These are phyloP conservation scores for Burhinus oedicnemus DNA, from an alignment of 2,113 vertebrate genomes.

Conservation along the genomic window DNA sequence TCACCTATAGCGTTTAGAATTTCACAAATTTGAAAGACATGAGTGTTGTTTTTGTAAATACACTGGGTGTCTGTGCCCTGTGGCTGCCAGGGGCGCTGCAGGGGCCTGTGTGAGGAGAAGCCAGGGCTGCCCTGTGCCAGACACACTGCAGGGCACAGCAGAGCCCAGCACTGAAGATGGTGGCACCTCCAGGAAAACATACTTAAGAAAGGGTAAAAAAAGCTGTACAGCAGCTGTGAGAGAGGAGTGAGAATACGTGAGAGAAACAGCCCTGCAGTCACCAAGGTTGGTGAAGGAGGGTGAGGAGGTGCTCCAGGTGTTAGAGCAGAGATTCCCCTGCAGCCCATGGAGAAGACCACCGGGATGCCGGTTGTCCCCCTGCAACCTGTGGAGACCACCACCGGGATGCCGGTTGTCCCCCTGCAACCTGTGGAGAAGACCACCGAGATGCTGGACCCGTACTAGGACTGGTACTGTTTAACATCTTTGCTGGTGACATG, in stretches of 20 bases:
- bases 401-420: too few relatives aligned
- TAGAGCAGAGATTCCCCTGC: neutral
- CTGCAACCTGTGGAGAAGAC: neutral
- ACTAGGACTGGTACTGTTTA: too few relatives aligned
- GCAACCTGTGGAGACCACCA: too few relatives aligned
- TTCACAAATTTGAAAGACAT: neutral
- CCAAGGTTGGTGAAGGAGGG: neutral
- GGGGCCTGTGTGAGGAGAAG: neutral
- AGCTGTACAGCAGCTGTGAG: too few relatives aligned
- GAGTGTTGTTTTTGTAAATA: neutral
- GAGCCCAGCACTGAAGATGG: neutral
- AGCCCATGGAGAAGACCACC: too few relatives aligned
- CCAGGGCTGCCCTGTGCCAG: neutral
- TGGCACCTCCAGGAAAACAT: neutral
- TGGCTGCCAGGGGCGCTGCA: neutral
- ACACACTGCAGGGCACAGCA: neutral
- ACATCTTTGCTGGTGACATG: too few relatives aligned
- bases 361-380: too few relatives aligned
- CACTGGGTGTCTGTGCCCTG: neutral
- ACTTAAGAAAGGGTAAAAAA: neutral
- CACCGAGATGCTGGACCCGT: neutral
- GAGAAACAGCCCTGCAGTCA: neutral
- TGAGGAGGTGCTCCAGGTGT: neutral
- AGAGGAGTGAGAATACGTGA: neutral
- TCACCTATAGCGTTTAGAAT: neutral